phyloP scores from a whole-genome alignment of 2,797 vertebrate genomes.

The Typhlichthys subterraneus region DNA sequence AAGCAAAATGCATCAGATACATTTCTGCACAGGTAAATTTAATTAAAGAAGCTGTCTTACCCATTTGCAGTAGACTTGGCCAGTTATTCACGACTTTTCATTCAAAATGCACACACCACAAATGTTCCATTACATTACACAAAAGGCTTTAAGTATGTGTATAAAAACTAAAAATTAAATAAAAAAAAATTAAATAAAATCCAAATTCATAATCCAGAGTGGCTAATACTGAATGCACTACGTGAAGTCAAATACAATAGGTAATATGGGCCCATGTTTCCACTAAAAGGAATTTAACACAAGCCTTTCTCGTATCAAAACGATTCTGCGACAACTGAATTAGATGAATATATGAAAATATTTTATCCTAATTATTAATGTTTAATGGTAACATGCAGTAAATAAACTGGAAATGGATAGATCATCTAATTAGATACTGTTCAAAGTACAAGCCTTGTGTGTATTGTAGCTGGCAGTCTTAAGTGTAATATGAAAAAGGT shows the following conservation, averaged over 20 bases:
- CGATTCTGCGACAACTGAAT: too few species aligned
- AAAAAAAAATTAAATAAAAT: neutral
- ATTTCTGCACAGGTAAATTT: conserved; percentile 81
- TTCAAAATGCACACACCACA: conserved; percentile 26
- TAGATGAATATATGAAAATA: too few species aligned
- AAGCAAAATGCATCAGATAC: conserved; percentile 64
- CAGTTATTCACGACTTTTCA: conserved; percentile 54
- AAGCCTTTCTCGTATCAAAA: too few species aligned
- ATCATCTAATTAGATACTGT: neutral
- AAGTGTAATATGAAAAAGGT: conserved; percentile 26
- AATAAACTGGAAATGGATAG: neutral
- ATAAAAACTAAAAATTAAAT: too few species aligned
- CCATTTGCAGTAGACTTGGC: conserved; percentile 69
- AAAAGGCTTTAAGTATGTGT: conserved; percentile 54
- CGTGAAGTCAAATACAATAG: neutral
- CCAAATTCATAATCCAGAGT: neutral
- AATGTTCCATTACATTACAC: conserved; percentile 60
- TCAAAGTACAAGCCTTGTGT: conserved; percentile 56
- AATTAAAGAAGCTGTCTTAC: conserved; percentile 85
- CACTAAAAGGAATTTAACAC: too few species aligned
- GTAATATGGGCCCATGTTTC: too few species aligned
- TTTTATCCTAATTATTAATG: too few species aligned
- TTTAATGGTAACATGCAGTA: too few species aligned
- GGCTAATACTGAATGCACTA: neutral
- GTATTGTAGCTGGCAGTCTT: conserved; percentile 35